Conservation (phyloP, 2,797 vertebrate genomes). For the Anguilla pacifica region DNA sequence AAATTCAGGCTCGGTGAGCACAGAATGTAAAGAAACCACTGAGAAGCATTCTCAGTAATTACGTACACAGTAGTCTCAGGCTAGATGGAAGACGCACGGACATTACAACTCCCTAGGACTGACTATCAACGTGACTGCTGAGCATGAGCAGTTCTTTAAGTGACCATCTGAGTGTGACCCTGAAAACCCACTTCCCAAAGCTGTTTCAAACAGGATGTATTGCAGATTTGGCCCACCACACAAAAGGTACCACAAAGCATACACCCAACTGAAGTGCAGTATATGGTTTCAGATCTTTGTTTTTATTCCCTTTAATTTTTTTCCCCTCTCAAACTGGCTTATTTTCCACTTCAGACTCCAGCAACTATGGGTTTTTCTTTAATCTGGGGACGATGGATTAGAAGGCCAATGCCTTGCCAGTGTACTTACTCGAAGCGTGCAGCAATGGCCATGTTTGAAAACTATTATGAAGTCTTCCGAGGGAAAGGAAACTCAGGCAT, state of each 20-base stretch:
- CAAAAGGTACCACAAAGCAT: constrained; percentile 19
- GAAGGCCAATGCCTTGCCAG: background rate
- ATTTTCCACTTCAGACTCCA: background rate
- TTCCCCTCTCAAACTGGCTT: background rate
- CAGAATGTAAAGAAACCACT: background rate
- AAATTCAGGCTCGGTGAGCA: background rate
- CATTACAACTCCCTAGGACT: background rate
- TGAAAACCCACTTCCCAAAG: constrained; percentile 30
- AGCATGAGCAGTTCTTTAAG: constrained; percentile 11
- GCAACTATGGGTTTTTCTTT: background rate
- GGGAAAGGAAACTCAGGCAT: constrained; percentile 17
- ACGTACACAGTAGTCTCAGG: background rate
- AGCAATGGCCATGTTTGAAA: constrained; percentile 1
- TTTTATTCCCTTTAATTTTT: constrained; percentile 7
- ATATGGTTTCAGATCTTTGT: constrained; percentile 13
- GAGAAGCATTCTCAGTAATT: background rate
- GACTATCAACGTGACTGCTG: constrained; percentile 4
- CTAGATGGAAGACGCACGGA: background rate
- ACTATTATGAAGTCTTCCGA: background rate
- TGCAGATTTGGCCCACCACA: constrained; percentile 14
- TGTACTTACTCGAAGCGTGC: background rate
- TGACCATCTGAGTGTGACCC: constrained; percentile 12
- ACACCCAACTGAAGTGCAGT: constrained; percentile 20
- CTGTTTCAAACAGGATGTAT: constrained; percentile 32
- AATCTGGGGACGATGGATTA: background rate